phyloP scores from a whole-genome alignment of 2,797 vertebrate genomes.

The Glossophaga mutica region DNA sequence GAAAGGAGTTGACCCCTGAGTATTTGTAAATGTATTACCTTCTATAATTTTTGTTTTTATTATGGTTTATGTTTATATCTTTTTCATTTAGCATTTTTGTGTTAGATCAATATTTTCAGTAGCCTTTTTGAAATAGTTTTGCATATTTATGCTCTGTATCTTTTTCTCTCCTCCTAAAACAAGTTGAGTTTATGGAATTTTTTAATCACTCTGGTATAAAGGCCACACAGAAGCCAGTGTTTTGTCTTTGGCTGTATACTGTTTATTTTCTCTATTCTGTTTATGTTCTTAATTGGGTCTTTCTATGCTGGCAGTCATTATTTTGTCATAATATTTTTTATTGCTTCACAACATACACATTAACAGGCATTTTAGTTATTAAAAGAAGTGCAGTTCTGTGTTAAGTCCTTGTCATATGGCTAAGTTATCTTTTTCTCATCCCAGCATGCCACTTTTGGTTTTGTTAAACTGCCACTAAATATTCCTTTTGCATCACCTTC shows the following conservation, averaged over 20 bases:
- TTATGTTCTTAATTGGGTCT: background rate
- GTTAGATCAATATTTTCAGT: background rate
- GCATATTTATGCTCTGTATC: slow-evolving; percentile 5
- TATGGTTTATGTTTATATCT: slow-evolving; percentile 4
- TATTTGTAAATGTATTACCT: slow-evolving; percentile 30
- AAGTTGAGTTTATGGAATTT: background rate
- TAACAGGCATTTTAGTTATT: background rate
- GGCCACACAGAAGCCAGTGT: background rate
- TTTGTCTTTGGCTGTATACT: background rate
- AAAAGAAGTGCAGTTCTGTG: background rate
- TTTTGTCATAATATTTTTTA: background rate
- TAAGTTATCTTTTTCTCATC: background rate
- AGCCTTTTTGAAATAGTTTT: slow-evolving; percentile 32
- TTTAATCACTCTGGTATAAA: background rate
- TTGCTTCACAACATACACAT: background rate
- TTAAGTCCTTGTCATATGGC: background rate
- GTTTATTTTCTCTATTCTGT: slow-evolving; percentile 14
- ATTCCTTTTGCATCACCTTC: background rate
- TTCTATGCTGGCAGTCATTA: slow-evolving; percentile 6
- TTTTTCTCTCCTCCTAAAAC: slow-evolving; percentile 6
- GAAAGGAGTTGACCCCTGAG: background rate
- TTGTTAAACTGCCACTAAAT: background rate
- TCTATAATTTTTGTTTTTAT: background rate
- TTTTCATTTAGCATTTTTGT: background rate
- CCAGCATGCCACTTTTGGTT: background rate